These are phyloP conservation scores for Benitochromis conjunctus DNA, from an alignment of 2,113 vertebrate genomes.

Conservation along the genomic window DNA sequence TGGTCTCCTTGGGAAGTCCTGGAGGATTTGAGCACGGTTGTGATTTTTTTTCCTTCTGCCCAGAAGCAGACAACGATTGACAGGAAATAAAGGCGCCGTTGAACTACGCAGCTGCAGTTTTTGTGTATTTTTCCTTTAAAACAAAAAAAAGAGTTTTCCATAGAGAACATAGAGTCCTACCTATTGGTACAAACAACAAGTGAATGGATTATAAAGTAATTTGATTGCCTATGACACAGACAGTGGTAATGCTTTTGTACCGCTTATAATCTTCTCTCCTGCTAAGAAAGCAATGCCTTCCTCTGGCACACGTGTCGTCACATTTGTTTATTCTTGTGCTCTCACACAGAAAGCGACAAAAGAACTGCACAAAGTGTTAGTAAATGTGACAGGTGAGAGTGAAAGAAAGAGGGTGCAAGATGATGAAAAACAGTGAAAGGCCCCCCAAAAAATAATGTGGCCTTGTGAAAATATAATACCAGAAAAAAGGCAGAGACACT, in stretches of 20 bases:
- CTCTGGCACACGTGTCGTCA: background rate
- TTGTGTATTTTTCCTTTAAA: background rate
- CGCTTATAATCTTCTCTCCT: background rate
- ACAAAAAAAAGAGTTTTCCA: too few species aligned
- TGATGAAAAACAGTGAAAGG: slow-evolving; percentile 15
- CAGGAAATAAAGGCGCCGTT: background rate
- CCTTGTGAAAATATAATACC: background rate
- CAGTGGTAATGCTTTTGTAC: background rate
- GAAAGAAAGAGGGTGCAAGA: background rate
- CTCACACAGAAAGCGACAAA: background rate
- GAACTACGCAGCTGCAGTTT: background rate
- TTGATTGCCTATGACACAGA: background rate
- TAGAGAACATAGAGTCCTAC: background rate
- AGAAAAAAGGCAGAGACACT: background rate
- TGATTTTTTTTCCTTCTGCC: background rate
- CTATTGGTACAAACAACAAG: background rate
- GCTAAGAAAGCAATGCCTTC: background rate
- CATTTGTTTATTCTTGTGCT: background rate
- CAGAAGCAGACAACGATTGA: background rate
- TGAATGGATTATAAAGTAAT: background rate
- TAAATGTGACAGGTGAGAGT: background rate
- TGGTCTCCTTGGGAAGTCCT: background rate
- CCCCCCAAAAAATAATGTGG: background rate
- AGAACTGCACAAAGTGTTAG: background rate
- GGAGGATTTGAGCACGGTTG: background rate